A percentile compares a stretch with the other conserved stretches of the same genome.
phyloP scores from a whole-genome alignment of 2,113 vertebrate species.

The Cranoglanis bouderius region DNA sequence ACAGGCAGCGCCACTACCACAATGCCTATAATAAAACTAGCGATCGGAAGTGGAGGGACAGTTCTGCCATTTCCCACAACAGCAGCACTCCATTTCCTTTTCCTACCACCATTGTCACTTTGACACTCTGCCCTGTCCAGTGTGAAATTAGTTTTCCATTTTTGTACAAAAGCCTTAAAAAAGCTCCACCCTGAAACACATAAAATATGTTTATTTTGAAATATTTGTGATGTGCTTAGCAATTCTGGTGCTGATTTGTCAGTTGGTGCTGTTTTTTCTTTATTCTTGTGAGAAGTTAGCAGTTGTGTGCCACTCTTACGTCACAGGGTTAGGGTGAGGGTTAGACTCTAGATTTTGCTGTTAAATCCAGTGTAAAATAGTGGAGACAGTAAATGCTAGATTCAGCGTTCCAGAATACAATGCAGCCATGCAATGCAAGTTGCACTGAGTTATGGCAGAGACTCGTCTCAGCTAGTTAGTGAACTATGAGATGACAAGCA shows the following conservation, averaged over 20 bases:
- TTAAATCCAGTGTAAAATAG: neutral
- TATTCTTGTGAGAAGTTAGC: neutral
- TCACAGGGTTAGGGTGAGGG: neutral
- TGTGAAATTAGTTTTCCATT: neutral
- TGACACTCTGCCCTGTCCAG: slow-evolving; percentile 16
- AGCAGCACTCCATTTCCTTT: slow-evolving; percentile 52
- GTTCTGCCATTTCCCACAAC: slow-evolving; percentile 49
- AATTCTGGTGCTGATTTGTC: neutral
- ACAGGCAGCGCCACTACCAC: slow-evolving; percentile 14
- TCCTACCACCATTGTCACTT: slow-evolving; percentile 34
- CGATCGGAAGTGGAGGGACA: slow-evolving; percentile 48
- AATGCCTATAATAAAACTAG: slow-evolving; percentile 41
- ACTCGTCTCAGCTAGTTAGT: neutral
- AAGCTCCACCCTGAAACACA: neutral
- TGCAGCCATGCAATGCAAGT: neutral
- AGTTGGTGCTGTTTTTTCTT: neutral
- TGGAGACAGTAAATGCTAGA: neutral
- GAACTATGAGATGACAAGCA: neutral
- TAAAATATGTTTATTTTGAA: neutral
- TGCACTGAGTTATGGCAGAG: neutral
- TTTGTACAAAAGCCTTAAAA: neutral
- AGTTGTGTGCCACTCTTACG: neutral
- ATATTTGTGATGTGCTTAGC: neutral
- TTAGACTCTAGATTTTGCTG: neutral
- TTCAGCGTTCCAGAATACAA: neutral